Evolutionary conservation across 1,140 invertebrate genomes (phyloP), one percentile per base, ranked within the genome.

Genomic region (Eriocheir sinensis): DNA sequence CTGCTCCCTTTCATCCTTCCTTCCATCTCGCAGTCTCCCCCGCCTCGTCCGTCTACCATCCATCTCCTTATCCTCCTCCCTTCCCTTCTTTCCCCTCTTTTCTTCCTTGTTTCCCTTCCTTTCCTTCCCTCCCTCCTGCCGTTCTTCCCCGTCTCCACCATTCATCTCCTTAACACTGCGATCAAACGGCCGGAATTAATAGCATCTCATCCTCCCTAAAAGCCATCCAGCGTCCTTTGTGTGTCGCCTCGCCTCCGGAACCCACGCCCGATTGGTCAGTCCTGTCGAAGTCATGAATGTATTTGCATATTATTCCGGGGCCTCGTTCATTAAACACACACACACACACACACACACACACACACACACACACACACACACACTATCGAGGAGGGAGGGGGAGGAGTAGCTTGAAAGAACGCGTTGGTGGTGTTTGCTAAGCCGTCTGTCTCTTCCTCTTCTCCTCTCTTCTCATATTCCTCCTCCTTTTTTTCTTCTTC

Each of bases 121-220:
- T 2, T 12, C 88, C 88, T 44, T 44, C 40, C 36, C 34, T 91
- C 90, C 36, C 90, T 41, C 90, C 44, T 72, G 6, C 53, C 41
- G 21, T 6, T 88, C 48, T 53, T 17, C 48, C 44, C n/a, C 12
- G 36, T 40, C 90, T 53, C 53, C 32, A 17, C 89, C n/a, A 36
- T 53, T 34, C 34, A 86, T 72, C 60, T n/a, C 1, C 27, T n/a
- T 72, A 1, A 72, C n/a, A 72, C n/a, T 72, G 27, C 60, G 60
- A 72, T 72, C 60, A 72, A 72, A 72, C 60, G 60, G n/a, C 60
- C 60, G n/a, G 60, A 72, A 72, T 72, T 72, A 72, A 72, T 72
- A 72, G 60, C 60, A n/a, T 72, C 60, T 72, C 60, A n/a, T n/a
- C 60, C 8, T 21, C n/a, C 21, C 60, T 72, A 72, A 72, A 72